Percentiles rank a stretch among this genome's conserved stretches.
phyloP scores from a whole-genome alignment of 2,888 invertebrate genomes.

The Papilio gigon region DNA sequence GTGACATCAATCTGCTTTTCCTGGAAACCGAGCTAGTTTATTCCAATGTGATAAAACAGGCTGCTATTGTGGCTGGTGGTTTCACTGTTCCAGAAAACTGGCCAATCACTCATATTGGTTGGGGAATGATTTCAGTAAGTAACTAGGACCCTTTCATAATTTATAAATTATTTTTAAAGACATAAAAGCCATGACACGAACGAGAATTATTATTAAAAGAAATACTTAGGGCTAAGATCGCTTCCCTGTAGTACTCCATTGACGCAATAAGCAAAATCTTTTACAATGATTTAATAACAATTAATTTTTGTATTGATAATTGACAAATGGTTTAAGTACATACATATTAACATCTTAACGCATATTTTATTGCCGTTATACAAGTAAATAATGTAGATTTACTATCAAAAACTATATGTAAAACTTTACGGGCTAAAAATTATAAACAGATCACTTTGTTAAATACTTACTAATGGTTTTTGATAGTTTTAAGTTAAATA shows the following conservation, averaged over 20 bases:
- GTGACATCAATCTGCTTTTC: slow-evolving; percentile 64
- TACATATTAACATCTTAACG: background rate
- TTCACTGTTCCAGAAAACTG: slow-evolving; percentile 47
- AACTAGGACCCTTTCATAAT: no score
- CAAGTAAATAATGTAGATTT: background rate
- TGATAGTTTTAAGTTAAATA: background rate
- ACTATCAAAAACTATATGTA: background rate
- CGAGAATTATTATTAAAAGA: background rate
- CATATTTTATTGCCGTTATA: background rate
- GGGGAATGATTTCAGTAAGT: slow-evolving; percentile 58
- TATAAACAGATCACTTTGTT: background rate
- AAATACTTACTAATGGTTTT: background rate
- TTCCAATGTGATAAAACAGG: slow-evolving; percentile 48
- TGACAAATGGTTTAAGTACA: background rate
- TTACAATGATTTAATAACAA: background rate
- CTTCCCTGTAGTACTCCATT: background rate
- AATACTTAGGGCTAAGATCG: background rate
- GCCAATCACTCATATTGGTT: slow-evolving; percentile 56
- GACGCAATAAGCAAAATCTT: background rate
- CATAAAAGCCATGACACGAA: no score
- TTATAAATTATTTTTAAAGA: no score
- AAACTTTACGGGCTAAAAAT: background rate
- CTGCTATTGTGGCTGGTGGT: slow-evolving; percentile 47
- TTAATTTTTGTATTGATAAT: background rate
- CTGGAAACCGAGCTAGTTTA: slow-evolving; percentile 48